These are phyloP conservation scores for Avahi laniger DNA, from an alignment of 2,797 vertebrate species.

Conservation along the genomic window DNA sequence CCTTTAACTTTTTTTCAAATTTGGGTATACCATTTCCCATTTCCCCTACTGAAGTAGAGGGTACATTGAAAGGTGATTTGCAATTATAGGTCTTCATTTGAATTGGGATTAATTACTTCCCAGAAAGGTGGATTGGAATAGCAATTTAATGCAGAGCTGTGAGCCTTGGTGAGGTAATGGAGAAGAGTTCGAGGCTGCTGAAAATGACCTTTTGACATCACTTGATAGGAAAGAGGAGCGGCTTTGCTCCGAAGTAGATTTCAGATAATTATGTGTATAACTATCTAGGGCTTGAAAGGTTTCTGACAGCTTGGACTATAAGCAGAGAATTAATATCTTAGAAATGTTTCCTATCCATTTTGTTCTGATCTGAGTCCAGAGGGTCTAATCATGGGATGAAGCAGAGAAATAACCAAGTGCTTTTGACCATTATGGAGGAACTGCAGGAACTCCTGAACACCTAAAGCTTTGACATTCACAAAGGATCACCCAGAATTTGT, in stretches of 20 bases:
- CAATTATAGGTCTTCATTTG: slow-evolving; percentile 38
- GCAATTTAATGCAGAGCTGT: background rate
- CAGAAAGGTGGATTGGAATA: slow-evolving; percentile 18
- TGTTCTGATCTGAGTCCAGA: background rate
- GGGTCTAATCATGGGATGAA: background rate
- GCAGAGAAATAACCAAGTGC: background rate
- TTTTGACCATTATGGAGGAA: background rate
- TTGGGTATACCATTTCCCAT: slow-evolving; percentile 44
- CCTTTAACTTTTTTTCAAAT: slow-evolving; percentile 28
- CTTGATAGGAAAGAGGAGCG: background rate
- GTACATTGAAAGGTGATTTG: slow-evolving; percentile 47
- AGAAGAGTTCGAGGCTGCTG: background rate
- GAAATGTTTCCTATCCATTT: background rate
- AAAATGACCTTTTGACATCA: background rate
- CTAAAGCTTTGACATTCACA: background rate
- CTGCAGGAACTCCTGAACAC: background rate
- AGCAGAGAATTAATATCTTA: background rate
- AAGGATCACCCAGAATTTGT: background rate
- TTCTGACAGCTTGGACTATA: background rate
- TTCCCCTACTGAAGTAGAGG: slow-evolving; percentile 18
- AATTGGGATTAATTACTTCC: slow-evolving; percentile 35
- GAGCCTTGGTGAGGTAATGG: background rate
- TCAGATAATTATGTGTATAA: background rate
- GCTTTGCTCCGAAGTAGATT: slow-evolving; percentile 28
- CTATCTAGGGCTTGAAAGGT: background rate